Evolutionary conservation across 1,140 invertebrate genomes (phyloP).

Genomic region (Brachionus angularis): DNA sequence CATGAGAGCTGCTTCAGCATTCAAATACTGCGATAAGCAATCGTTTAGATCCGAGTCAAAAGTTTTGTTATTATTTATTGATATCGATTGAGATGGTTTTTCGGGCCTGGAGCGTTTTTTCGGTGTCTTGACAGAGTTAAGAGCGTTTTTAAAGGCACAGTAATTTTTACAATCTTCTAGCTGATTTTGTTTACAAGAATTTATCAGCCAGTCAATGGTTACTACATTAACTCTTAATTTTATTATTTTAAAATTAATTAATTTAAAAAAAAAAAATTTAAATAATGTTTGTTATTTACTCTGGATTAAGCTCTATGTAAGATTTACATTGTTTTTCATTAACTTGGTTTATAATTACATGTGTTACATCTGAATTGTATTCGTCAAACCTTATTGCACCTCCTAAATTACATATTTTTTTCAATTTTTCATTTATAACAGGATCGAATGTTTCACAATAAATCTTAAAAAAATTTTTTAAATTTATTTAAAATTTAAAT

Average conservation of each 20-base stretch:
- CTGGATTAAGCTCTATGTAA: slow-evolving; percentile 34
- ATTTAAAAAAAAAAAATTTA: not conserved
- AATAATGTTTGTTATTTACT: slow-evolving; percentile 6
- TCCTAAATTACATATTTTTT: slow-evolving; percentile 38
- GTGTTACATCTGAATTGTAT: slow-evolving; percentile 36
- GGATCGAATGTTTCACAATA: slow-evolving; percentile 36
- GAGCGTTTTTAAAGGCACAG: slow-evolving; percentile 35
- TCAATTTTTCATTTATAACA: slow-evolving; percentile 13
- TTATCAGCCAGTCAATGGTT: slow-evolving; percentile 37
- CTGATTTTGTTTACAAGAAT: slow-evolving; percentile 42
- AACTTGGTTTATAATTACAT: slow-evolving; percentile 39
- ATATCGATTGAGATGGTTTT: not conserved
- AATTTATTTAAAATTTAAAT: not conserved
- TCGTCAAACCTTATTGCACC: slow-evolving; percentile 40
- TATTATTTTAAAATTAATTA: slow-evolving; percentile 4
- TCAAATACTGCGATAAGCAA: slow-evolving; percentile 38
- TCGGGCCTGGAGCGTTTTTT: slow-evolving; percentile 31
- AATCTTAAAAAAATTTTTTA: slow-evolving; percentile 13
- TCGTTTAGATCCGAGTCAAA: slow-evolving; percentile 40
- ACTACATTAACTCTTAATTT: slow-evolving; percentile 39
- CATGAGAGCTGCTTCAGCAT: slow-evolving; percentile 5
- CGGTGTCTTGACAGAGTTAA: slow-evolving; percentile 37
- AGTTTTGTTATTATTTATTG: slow-evolving; percentile 37
- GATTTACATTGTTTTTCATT: slow-evolving; percentile 38
- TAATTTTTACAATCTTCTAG: slow-evolving; percentile 41